Evolutionary conservation across 92 coral and sea anemone genomes (phyloP), one percentile per base, ranked within the genome.

Genomic region (Parazoanthus darwini): DNA sequence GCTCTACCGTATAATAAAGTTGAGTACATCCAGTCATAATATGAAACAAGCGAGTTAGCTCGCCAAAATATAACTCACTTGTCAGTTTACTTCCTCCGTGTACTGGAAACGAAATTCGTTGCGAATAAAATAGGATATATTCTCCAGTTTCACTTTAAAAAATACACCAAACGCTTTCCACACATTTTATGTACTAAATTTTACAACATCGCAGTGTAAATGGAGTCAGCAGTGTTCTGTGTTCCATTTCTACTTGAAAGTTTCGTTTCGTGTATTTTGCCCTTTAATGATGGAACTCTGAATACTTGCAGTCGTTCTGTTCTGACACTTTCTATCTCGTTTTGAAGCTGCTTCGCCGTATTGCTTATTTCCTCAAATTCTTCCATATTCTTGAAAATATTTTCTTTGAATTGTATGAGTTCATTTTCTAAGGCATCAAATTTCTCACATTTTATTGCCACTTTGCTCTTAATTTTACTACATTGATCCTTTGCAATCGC

Each of bases 151-250:
- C 51, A 8, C 51, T 48, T 48, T 7, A 7, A 0, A 48, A 48
- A 48, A 48, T 48, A 48, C 51, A 48, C 51, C 51, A 48, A 48
- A 48, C 59, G 59, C 14, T 46, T 13, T 54, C 18, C 70, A 63
- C 15, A 20, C 26, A 63, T 3, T 63, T 63, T 63, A 20, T 29
- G 9, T 0, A 20, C 18, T 10, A 26, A 25, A 13, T 29, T 80
- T 63, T 83, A 84, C 79, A 84, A 36, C 87, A 84, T 84, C 22
- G 87, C 77, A 37, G 56, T 71, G 44, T 46, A 84, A 25, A 84
- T 79, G 13, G 56, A 70, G 25, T 84, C 66, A 16, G 54, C 77
- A n/a, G 56, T 6, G 58, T 26, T 79, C 43, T 37, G 43, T n/a
- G 58, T 33, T 82, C 23, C 42, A 42, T 66, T n/a, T 42, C 46